Evolutionary conservation across 1,140 invertebrate genomes (phyloP).

Genomic region (Drosophila pseudoananassae): DNA sequence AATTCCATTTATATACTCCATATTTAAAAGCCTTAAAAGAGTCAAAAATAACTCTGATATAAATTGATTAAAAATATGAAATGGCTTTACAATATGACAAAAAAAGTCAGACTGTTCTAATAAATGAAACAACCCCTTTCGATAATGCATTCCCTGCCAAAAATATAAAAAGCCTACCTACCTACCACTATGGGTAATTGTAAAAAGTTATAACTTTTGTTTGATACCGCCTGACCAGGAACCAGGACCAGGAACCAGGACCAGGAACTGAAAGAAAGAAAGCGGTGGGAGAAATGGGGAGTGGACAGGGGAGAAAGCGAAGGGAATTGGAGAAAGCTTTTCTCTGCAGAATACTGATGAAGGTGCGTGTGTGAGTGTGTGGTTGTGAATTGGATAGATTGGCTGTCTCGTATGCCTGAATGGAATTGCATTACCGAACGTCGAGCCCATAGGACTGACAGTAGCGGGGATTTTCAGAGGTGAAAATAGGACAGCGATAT

Average conservation of each 20-base stretch:
- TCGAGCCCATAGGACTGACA: constrained; percentile 45
- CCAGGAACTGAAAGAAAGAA: constrained; percentile 26
- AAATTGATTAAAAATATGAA: not conserved
- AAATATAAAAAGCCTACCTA: constrained; percentile 49
- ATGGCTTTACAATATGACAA: not conserved
- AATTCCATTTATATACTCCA: no score
- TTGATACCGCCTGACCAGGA: constrained; percentile 46
- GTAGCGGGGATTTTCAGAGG: constrained; percentile 24
- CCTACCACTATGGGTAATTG: constrained; percentile 34
- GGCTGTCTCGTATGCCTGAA: constrained; percentile 77
- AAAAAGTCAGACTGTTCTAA: not conserved
- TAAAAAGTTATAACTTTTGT: constrained; percentile 74
- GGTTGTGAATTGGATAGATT: constrained; percentile 69
- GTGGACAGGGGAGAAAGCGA: constrained; percentile 6
- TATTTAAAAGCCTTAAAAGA: no score
- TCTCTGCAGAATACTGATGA: constrained; percentile 76
- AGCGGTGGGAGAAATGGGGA: not conserved
- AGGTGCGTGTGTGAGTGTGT: constrained; percentile 45
- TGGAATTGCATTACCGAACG: constrained; percentile 77
- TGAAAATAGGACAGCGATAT: constrained; percentile 4
- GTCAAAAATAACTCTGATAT: no score
- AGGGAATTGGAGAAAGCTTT: constrained; percentile 56
- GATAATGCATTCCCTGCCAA: constrained; percentile 21
- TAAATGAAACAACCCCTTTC: not conserved
- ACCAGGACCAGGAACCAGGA: not conserved